Percentiles rank a stretch among this genome's conserved stretches.
These are phyloP conservation scores for Archips xylosteana DNA, from an alignment of 2,888 invertebrate species.

Conservation along the genomic window DNA sequence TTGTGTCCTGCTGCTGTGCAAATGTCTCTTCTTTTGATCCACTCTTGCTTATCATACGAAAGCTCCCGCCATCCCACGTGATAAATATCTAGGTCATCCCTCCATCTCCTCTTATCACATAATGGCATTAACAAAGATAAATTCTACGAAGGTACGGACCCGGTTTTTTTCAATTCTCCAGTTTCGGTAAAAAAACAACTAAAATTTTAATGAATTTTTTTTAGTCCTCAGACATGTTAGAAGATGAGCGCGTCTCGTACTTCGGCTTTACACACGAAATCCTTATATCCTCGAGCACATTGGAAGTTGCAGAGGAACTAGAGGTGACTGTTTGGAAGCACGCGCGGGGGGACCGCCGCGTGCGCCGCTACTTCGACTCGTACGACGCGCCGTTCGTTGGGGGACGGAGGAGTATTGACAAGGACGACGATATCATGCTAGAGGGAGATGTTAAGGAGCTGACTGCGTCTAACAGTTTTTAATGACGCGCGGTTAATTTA, in stretches of 20 bases:
- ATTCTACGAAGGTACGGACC: too few relatives aligned
- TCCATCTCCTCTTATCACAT: too few relatives aligned
- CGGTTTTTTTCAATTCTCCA: too few relatives aligned
- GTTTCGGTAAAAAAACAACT: too few relatives aligned
- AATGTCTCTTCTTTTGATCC: too few relatives aligned
- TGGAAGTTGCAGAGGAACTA: constrained; percentile 63
- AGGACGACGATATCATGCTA: constrained; percentile 8
- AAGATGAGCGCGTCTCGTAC: constrained; percentile 65
- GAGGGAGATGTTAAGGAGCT: not conserved
- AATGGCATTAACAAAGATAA: too few relatives aligned
- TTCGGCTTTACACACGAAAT: constrained; percentile 66
- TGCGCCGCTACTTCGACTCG: constrained; percentile 67
- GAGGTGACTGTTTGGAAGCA: constrained; percentile 54
- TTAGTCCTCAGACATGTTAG: constrained; percentile 61
- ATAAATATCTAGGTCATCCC: too few relatives aligned
- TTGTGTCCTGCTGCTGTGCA: too few relatives aligned
- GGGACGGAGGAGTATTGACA: constrained; percentile 33
- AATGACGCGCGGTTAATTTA: too few relatives aligned
- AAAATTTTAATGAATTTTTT: not conserved
- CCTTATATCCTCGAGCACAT: constrained; percentile 55
- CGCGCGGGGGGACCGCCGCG: constrained; percentile 61
- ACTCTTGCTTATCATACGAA: too few relatives aligned
- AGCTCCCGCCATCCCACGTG: too few relatives aligned
- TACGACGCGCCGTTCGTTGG: constrained; percentile 68
- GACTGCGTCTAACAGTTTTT: not conserved